These are phyloP conservation scores for Pheosia tremula DNA, from an alignment of 2,888 invertebrate species.

Conservation along the genomic window DNA sequence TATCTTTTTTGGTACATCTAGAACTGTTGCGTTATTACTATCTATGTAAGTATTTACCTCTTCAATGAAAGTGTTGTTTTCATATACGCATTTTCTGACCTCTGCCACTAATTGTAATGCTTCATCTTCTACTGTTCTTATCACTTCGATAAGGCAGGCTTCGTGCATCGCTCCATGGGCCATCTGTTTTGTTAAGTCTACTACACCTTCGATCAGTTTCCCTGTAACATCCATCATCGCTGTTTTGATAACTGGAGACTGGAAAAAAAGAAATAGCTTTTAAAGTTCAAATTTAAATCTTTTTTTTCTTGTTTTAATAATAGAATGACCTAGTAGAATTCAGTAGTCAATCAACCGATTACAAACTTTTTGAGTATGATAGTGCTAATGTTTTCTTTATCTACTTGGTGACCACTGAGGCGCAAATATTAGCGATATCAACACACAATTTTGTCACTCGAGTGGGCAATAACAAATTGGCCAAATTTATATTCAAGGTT, in stretches of 20 bases:
- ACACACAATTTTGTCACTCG: too few species aligned
- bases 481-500: too few species aligned
- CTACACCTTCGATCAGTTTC: conserved; percentile 68
- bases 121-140: conserved; percentile 71
- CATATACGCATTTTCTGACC: conserved; percentile 56
- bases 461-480: too few species aligned
- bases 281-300: background rate
- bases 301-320: too few species aligned
- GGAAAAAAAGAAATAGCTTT: conserved; percentile 37
- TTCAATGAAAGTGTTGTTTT: conserved; percentile 41
- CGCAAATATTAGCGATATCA: too few species aligned
- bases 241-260: conserved; percentile 74
- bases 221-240: conserved; percentile 75
- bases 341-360: too few species aligned
- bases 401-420: too few species aligned
- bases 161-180: conserved; percentile 81
- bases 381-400: too few species aligned
- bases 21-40: conserved; percentile 69
- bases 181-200: conserved; percentile 71
- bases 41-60: conserved; percentile 48
- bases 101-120: conserved; percentile 55
- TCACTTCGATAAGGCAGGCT: conserved; percentile 77
- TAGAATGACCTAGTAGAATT: too few species aligned
- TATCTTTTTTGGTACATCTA: conserved; percentile 46
- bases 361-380: too few species aligned